Base-by-base conservation (phyloP, 1,140 invertebrate species). In the Drosophila bifasciata region DNA sequence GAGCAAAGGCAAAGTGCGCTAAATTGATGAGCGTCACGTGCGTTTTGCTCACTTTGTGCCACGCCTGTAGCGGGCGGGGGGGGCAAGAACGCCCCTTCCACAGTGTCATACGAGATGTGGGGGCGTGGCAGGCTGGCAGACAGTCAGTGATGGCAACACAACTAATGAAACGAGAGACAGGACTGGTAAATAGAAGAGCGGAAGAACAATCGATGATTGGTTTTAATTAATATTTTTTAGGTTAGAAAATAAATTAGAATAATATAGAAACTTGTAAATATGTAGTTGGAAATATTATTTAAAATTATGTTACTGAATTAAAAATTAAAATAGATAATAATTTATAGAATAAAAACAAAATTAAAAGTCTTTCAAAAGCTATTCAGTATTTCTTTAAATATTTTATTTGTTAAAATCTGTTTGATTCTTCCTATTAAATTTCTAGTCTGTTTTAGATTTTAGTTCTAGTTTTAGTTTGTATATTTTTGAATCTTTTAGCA, bases 1-100 rank as follows among this genome's bases (percentile, higher is more conserved):
- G 41, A 61, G 75, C 57, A 61, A 83, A 76, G 68, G 70, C 83
- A 86, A 86, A 86, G 83, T 86, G 78, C 80, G 80, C 78, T 67
- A 86, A 89, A 89, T 89, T 89, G 85, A 89, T 89, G 86, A 89
- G 86, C 80, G 77, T 89, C 86, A 89, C 85, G 86, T 89, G 85
- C 86, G 79, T 88, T 86, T 86, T 76, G 66, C 64, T 75, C 81
- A 74, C 68, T 68, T 64, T 72, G 19, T 62, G 73, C 58, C 61
- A 64, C 68, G 66, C 79, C 70, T 58, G 49, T 66, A 63, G n/a
- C n/a, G n/a, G 59, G 25, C 53, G 16, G 32, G n/a, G 40, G 19
- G n/a, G n/a, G n/a, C n/a, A 16, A 25, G 16, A 25, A 46, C 43
- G 66, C 52, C 48, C 62, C 11, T 16, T 40, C 28, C 56, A 19